Conservation (phyloP, 2,113 vertebrate species). For the Oncorhynchus tshawytscha region DNA sequence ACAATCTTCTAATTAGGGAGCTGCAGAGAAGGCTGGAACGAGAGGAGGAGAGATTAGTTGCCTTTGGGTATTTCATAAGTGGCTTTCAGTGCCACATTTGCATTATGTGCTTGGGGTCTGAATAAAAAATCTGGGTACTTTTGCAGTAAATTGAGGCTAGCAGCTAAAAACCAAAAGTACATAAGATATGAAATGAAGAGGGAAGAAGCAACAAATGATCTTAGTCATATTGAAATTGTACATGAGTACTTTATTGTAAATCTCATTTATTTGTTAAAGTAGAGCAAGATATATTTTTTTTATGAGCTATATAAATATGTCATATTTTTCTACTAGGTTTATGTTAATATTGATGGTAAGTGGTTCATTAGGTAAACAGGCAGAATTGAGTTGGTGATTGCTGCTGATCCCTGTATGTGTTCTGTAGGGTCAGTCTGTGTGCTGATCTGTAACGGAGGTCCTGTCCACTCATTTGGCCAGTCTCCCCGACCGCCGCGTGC, state of each 20-base stretch:
- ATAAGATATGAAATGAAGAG: slow-evolving; percentile 54
- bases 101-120: slow-evolving; percentile 97
- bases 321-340: not conserved
- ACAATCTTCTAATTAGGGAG: slow-evolving; percentile 96
- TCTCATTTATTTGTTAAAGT: no score
- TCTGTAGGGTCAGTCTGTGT: slow-evolving; percentile 66
- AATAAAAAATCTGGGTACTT: slow-evolving; percentile 92
- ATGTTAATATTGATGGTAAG: not conserved
- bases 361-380: not conserved
- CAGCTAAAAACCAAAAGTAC: slow-evolving; percentile 74
- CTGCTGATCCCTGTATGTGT: slow-evolving; percentile 53
- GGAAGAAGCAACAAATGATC: not conserved
- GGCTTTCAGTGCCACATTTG: slow-evolving; percentile 96
- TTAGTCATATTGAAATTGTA: not conserved
- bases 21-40: slow-evolving; percentile 87
- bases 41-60: slow-evolving; percentile 87
- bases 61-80: slow-evolving; percentile 98
- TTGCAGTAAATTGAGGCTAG: slow-evolving; percentile 89
- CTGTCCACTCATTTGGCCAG: slow-evolving; percentile 66
- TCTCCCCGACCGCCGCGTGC: slow-evolving; percentile 62
- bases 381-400: slow-evolving; percentile 4
- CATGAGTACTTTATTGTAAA: not conserved
- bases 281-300: no score
- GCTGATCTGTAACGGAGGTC: slow-evolving; percentile 73
- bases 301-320: not conserved